A percentile compares a stretch with the other conserved stretches of the same genome.
Evolutionary conservation across 2,113 vertebrate genomes (phyloP).

Genomic region (Clinocottus analis): DNA sequence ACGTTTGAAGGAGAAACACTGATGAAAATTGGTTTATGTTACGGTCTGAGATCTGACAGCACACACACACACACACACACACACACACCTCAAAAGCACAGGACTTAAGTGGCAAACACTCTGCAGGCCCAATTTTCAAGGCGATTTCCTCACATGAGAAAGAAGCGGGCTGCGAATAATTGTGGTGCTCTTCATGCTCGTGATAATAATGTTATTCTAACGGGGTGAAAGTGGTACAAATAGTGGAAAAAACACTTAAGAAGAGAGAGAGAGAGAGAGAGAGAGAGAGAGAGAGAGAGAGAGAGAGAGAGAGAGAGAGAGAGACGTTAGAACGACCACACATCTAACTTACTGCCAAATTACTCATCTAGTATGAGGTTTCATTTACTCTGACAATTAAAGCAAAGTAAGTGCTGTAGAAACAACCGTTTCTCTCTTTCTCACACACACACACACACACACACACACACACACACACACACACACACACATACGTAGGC

Average conservation of each 20-base stretch:
- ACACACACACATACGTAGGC: background rate
- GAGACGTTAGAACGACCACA: constrained; percentile 73
- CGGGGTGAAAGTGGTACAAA: constrained; percentile 78
- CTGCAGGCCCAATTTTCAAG: constrained; percentile 86
- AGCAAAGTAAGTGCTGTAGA: constrained; percentile 26
- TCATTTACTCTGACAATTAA: constrained; percentile 60
- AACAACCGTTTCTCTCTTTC: constrained; percentile 18
- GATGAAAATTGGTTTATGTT: constrained; percentile 84
- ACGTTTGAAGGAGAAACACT: constrained; percentile 75
- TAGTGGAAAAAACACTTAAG: constrained; percentile 75
- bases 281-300: constrained; percentile 71
- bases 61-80: constrained; percentile 57
- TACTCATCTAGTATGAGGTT: constrained; percentile 66
- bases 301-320: constrained; percentile 64
- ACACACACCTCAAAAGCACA: constrained; percentile 52
- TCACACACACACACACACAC: too few relatives aligned
- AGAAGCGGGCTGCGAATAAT: constrained; percentile 81
- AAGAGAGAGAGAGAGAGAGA: constrained; percentile 63
- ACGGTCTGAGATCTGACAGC: constrained; percentile 76
- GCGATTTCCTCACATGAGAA: constrained; percentile 85
- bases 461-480: background rate
- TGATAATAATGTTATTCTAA: constrained; percentile 85
- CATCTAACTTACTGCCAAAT: constrained; percentile 65
- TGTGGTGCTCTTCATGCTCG: constrained; percentile 82
- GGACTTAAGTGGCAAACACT: constrained; percentile 80